Percentiles rank a stretch among this genome's conserved stretches.
These are phyloP conservation scores for Hirtodrosophila alboralis DNA, from an alignment of 2,888 invertebrate species.

Conservation along the genomic window DNA sequence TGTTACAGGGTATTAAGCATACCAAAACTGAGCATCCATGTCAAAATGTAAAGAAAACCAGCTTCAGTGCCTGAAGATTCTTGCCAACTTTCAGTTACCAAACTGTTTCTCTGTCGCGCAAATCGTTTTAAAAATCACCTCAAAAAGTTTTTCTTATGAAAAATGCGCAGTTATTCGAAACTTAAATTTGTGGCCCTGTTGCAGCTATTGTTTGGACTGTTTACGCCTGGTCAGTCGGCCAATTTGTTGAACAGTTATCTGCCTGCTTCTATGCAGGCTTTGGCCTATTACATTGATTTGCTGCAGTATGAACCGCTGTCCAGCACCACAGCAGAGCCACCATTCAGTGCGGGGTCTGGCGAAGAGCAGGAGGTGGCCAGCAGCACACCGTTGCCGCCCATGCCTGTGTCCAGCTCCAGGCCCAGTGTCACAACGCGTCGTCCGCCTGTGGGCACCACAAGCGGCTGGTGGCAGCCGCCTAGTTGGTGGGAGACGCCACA, in stretches of 20 bases:
- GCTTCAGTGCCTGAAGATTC: slow-evolving; percentile 62
- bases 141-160: slow-evolving; percentile 14
- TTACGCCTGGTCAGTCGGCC: slow-evolving; percentile 53
- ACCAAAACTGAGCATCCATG: slow-evolving; percentile 52
- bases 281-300: slow-evolving; percentile 84
- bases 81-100: slow-evolving; percentile 64
- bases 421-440: slow-evolving; percentile 38
- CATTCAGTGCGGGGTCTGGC: slow-evolving; percentile 72
- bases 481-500: slow-evolving; percentile 72
- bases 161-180: slow-evolving; percentile 63
- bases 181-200: slow-evolving; percentile 23
- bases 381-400: slow-evolving; percentile 30
- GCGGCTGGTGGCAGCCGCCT: slow-evolving; percentile 78
- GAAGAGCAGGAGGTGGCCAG: slow-evolving; percentile 14
- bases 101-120: slow-evolving; percentile 60
- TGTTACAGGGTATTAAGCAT: slow-evolving; percentile 45
- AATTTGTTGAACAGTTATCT: slow-evolving; percentile 81
- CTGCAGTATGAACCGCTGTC: slow-evolving; percentile 83
- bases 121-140: slow-evolving; percentile 49
- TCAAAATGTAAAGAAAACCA: slow-evolving; percentile 53
- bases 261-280: slow-evolving; percentile 84
- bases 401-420: slow-evolving; percentile 11
- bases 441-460: slow-evolving; percentile 28
- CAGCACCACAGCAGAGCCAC: slow-evolving; percentile 83
- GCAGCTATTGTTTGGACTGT: slow-evolving; percentile 27